A percentile compares a stretch with the other conserved stretches of the same genome.
Conservation (phyloP, 2,113 vertebrate species). For the Irena cyanogastra region DNA sequence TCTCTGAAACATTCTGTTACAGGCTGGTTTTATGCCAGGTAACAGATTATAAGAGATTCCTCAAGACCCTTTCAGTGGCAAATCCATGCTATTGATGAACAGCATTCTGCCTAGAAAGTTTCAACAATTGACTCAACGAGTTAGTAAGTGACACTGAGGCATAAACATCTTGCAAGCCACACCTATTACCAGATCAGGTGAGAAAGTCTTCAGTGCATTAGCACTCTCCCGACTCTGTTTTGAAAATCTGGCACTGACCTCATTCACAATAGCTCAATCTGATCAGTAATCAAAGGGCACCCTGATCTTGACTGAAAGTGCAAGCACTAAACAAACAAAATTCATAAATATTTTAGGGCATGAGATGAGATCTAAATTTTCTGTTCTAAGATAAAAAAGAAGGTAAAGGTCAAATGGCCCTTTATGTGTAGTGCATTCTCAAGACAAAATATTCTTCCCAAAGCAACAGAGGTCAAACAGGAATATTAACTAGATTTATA, state of each 20-base stretch:
- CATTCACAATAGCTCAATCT: background rate
- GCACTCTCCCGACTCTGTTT: background rate
- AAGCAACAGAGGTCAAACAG: background rate
- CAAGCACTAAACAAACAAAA: background rate
- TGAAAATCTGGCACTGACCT: background rate
- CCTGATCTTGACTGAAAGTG: background rate
- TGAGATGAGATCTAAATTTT: background rate
- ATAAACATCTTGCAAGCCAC: background rate
- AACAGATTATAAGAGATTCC: background rate
- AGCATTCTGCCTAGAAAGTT: background rate
- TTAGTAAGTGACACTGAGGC: background rate
- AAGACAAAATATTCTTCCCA: background rate
- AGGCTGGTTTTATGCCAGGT: background rate
- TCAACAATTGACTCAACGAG: background rate
- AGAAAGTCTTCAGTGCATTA: background rate
- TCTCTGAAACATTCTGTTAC: too few species aligned
- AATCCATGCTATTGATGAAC: background rate
- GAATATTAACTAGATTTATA: background rate
- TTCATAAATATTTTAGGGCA: background rate
- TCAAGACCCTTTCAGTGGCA: background rate
- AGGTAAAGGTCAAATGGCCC: background rate
- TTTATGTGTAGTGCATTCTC: background rate
- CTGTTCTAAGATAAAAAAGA: background rate
- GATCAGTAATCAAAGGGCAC: background rate
- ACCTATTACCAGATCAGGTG: background rate